phyloP scores from a whole-genome alignment of 2,888 invertebrate genomes.

The Tridacna gigas region DNA sequence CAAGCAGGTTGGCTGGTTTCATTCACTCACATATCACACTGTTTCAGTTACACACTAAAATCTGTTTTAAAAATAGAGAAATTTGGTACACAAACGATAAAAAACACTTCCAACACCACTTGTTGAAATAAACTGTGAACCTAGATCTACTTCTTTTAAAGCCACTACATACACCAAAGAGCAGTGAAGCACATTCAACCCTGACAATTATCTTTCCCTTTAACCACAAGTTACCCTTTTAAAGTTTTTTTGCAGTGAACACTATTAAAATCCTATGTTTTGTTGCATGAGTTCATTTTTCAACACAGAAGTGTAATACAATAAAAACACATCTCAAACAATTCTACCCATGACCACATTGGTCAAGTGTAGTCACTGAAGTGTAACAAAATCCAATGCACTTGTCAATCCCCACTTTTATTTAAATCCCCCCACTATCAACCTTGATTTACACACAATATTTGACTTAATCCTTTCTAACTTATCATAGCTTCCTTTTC shows the following conservation, averaged over 20 bases:
- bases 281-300: constrained; percentile 4
- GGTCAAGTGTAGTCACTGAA: constrained; percentile 25
- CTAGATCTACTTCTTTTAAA: no score
- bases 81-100: no score
- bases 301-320: constrained; percentile 8
- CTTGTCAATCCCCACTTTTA: constrained; percentile 6
- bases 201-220: no score
- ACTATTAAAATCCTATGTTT: not conserved
- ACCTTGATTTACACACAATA: constrained; percentile 48
- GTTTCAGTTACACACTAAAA: no score
- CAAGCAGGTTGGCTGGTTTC: no score
- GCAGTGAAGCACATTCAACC: no score
- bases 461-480: constrained; percentile 41
- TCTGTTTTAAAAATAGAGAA: no score
- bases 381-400: constrained; percentile 15
- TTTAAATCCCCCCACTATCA: constrained; percentile 14
- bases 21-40: no score
- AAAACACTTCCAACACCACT: no score
- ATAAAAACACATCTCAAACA: constrained; percentile 18
- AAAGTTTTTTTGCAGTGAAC: not conserved
- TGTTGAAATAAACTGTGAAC: no score
- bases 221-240: no score
- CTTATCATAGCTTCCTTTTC: constrained; percentile 43
- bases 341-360: constrained; percentile 1
- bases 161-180: no score